Evolutionary conservation across 2,888 invertebrate species (phyloP).

Genomic region (Thysanoteuthis rhombus): DNA sequence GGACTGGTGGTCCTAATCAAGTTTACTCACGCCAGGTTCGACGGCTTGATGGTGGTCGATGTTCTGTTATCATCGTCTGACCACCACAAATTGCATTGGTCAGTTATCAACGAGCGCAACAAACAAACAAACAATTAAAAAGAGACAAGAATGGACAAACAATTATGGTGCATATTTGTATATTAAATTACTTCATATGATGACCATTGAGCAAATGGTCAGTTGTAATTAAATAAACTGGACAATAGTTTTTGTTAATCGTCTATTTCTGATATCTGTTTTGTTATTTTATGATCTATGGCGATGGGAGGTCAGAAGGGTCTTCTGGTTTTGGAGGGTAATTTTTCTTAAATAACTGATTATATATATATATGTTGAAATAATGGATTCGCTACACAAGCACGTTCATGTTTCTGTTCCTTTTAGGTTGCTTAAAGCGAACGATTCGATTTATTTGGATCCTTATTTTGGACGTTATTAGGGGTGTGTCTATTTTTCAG

Average conservation of each 20-base stretch:
- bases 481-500: too few species aligned
- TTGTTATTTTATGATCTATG: not conserved
- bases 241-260: not conserved
- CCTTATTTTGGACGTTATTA: too few species aligned
- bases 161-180: not conserved
- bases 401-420: too few species aligned
- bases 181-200: not conserved
- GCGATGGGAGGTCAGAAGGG: not conserved
- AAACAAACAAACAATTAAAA: not conserved
- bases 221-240: not conserved
- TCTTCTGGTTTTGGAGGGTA: too few species aligned
- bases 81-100: not conserved
- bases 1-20: not conserved
- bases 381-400: too few species aligned
- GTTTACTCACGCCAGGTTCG: not conserved
- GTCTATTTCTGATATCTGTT: not conserved
- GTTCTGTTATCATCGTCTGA: not conserved
- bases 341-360: not conserved
- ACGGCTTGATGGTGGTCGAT: not conserved
- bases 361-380: too few species aligned
- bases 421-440: too few species aligned
- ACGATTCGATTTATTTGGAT: too few species aligned
- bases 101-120: not conserved
- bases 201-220: not conserved
- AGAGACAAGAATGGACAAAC: not conserved